These are phyloP conservation scores for Poicephalus meyeri DNA, from an alignment of 2,113 vertebrate genomes.

Conservation along the genomic window DNA sequence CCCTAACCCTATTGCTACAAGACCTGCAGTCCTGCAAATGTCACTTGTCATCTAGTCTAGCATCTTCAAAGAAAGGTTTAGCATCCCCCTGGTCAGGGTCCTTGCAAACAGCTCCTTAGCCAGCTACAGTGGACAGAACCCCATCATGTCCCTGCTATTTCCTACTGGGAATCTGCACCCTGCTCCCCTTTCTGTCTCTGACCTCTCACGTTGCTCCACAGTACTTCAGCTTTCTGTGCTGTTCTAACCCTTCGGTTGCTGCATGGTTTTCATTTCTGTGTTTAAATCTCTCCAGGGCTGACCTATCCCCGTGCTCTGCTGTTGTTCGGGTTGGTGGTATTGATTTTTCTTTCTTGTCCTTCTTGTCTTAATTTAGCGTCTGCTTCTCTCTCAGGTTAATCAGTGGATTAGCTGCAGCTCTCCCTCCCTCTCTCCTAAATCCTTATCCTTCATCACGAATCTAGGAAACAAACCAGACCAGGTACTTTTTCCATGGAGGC, in stretches of 20 bases:
- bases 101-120: neutral
- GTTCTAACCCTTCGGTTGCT: neutral
- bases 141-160: neutral
- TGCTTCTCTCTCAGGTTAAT: conserved; percentile 53
- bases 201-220: neutral
- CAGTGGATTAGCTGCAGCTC: conserved; percentile 54
- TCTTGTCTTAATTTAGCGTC: conserved; percentile 37
- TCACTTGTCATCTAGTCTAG: neutral
- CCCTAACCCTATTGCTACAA: rapidly evolving
- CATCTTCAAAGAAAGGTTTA: rapidly evolving
- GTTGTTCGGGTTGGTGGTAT: neutral
- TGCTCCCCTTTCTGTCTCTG: neutral
- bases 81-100: neutral
- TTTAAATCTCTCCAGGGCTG: neutral
- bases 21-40: neutral
- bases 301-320: rapidly evolving
- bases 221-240: rapidly evolving
- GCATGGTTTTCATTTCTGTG: neutral
- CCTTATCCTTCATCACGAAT: conserved; percentile 57
- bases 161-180: neutral
- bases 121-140: rapidly evolving
- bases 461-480: conserved; percentile 63
- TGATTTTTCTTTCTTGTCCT: conserved; percentile 1
- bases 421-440: conserved; percentile 48
- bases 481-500: conserved; percentile 28